phyloP scores from a whole-genome alignment of 2,888 invertebrate genomes.

The Eristalinus sepulchralis region DNA sequence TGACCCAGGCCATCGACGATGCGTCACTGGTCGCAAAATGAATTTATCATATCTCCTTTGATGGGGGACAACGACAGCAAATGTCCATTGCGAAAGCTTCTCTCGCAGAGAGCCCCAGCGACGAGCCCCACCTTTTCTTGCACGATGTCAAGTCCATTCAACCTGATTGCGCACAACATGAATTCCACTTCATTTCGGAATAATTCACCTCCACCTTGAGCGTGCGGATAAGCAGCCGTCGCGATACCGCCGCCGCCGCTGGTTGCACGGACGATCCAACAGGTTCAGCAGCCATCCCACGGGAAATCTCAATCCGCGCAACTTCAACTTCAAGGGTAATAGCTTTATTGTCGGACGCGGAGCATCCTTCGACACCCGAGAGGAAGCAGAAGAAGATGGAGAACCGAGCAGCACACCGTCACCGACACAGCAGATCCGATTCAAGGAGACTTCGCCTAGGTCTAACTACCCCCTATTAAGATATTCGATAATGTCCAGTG shows the following conservation, averaged over 20 bases:
- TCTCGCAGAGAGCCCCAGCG: constrained; percentile 9
- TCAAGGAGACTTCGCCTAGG: constrained; percentile 66
- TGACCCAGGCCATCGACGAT: neutral
- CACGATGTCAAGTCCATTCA: constrained; percentile 71
- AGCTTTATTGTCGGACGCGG: constrained; percentile 68
- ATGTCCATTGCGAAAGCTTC: constrained; percentile 58
- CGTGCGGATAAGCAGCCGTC: constrained; percentile 9
- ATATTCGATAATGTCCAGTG: constrained; percentile 71
- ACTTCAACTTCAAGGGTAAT: constrained; percentile 69
- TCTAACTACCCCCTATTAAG: constrained; percentile 72
- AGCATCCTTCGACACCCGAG: constrained; percentile 57
- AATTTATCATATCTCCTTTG: constrained; percentile 51
- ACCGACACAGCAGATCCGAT: constrained; percentile 40
- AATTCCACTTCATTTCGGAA: constrained; percentile 69
- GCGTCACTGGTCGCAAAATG: constrained; percentile 42
- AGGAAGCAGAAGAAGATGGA: constrained; percentile 34
- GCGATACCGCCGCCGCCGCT: neutral
- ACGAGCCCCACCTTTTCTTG: constrained; percentile 55
- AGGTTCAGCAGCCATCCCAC: constrained; percentile 57
- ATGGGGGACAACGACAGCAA: neutral
- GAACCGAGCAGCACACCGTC: constrained; percentile 44
- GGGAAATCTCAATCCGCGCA: constrained; percentile 61
- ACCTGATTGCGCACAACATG: constrained; percentile 69
- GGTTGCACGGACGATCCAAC: constrained; percentile 50
- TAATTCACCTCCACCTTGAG: constrained; percentile 70